A percentile compares a stretch with the other conserved stretches of the same genome.
Evolutionary conservation across 2,797 vertebrate genomes (phyloP).

Genomic region (Allobates femoralis): DNA sequence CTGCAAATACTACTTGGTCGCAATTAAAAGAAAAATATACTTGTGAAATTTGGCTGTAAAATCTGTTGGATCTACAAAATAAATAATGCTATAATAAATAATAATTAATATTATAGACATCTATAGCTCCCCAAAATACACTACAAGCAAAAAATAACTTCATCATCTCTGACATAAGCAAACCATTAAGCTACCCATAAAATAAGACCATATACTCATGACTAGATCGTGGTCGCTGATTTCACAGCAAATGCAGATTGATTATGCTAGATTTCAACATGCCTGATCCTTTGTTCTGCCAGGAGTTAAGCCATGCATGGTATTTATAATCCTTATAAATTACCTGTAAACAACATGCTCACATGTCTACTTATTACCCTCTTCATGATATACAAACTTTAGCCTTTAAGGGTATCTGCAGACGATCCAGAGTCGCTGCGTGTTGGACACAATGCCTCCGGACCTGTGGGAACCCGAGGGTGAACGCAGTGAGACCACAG

Average conservation of each 20-base stretch:
- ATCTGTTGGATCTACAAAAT: not conserved
- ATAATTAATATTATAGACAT: not conserved
- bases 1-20: conserved; percentile 23
- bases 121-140: not conserved
- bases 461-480: too few relatives aligned
- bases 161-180: not conserved
- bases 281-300: too few relatives aligned
- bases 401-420: too few relatives aligned
- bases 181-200: not conserved
- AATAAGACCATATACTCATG: too few relatives aligned
- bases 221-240: not conserved
- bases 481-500: too few relatives aligned
- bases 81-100: conserved; percentile 18
- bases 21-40: conserved; percentile 44
- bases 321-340: too few relatives aligned
- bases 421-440: too few relatives aligned
- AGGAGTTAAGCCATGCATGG: too few relatives aligned
- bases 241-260: not conserved
- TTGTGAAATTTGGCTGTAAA: conserved; percentile 16
- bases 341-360: too few relatives aligned
- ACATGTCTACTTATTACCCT: too few relatives aligned
- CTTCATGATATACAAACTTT: too few relatives aligned
- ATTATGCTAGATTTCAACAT: not conserved
- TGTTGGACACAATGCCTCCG: too few relatives aligned
- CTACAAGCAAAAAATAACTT: not conserved